Evolutionary conservation across 92 coral and sea anemone species (phyloP).

Genomic region (Palythoa caribaeorum): DNA sequence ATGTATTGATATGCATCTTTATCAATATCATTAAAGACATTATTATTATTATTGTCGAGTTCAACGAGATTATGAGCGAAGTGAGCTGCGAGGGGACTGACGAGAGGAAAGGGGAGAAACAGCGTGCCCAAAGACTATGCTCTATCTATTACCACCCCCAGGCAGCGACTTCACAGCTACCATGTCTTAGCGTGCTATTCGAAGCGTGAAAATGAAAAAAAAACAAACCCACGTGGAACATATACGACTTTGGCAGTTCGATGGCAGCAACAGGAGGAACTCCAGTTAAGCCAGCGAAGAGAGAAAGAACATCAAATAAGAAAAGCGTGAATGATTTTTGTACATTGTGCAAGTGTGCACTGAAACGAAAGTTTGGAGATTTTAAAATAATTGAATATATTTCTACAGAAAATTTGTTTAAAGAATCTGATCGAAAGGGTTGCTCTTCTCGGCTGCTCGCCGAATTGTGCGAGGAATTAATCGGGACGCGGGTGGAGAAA

Average conservation of each 20-base stretch:
- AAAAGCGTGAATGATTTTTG: constrained; percentile 4
- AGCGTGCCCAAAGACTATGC: neutral
- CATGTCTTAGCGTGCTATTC: neutral
- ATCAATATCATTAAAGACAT: no score
- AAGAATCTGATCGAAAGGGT: no score
- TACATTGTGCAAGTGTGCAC: constrained; percentile 3
- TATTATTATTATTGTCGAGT: no score
- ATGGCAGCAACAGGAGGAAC: neutral
- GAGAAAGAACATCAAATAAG: neutral
- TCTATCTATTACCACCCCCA: neutral
- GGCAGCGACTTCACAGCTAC: neutral
- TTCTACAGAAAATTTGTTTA: no score
- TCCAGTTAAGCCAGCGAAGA: neutral
- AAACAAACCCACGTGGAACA: constrained; percentile 3
- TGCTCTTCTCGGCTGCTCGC: no score
- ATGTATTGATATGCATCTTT: no score
- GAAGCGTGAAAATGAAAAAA: neutral
- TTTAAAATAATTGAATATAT: neutral
- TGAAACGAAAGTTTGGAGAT: constrained; percentile 61
- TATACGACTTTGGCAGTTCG: neutral
- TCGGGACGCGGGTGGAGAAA: no score
- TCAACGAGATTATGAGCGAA: no score
- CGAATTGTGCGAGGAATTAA: no score
- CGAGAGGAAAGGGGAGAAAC: neutral
- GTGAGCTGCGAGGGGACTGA: neutral